Percentiles rank a stretch among this genome's conserved stretches.
These are phyloP conservation scores for Burhinus oedicnemus DNA, from an alignment of 2,113 vertebrate genomes.

Conservation along the genomic window DNA sequence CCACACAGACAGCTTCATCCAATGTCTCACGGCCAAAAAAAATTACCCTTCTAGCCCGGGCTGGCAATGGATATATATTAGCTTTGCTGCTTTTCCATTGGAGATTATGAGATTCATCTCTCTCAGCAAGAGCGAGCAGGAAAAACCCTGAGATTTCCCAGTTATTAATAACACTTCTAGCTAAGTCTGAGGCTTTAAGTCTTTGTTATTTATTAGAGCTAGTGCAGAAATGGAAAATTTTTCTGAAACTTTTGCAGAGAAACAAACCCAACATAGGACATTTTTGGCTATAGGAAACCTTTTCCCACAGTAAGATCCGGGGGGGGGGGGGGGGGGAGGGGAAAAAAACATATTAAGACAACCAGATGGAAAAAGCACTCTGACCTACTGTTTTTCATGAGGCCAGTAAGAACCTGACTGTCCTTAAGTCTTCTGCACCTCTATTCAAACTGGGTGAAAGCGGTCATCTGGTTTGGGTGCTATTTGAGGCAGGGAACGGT, in stretches of 20 bases:
- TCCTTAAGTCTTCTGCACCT: neutral
- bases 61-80: neutral
- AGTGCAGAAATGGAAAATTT: neutral
- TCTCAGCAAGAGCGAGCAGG: neutral
- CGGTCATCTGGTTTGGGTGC: neutral
- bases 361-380: neutral
- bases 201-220: neutral
- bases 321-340: too few species aligned
- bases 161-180: neutral
- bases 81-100: neutral
- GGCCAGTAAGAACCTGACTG: neutral
- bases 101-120: neutral
- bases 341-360: neutral
- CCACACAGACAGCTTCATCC: neutral
- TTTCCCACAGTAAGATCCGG: neutral
- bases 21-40: neutral
- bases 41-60: neutral
- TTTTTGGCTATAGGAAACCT: neutral
- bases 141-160: neutral
- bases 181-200: neutral
- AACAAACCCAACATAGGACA: neutral
- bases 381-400: neutral
- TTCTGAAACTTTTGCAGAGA: neutral
- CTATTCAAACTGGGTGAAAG: neutral
- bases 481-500: neutral